These are phyloP conservation scores for Dendrocopos noguchii DNA, from an alignment of 2,113 vertebrate genomes.

Conservation along the genomic window DNA sequence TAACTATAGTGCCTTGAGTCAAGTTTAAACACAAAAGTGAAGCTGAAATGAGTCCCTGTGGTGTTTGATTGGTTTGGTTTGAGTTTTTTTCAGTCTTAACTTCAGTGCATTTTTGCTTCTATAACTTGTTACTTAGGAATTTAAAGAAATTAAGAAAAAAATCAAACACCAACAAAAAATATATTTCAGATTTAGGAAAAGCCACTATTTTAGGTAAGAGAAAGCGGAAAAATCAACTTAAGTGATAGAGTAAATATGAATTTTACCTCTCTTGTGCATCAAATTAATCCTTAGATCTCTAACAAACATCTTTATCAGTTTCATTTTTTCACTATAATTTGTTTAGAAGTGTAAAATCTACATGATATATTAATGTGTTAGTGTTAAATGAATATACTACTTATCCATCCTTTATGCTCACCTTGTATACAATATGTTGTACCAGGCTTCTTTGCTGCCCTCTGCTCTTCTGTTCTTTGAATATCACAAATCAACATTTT, in stretches of 20 bases:
- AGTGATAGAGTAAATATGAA: neutral
- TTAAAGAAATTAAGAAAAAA: neutral
- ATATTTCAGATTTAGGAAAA: neutral
- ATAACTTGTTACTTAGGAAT: neutral
- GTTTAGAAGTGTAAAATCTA: neutral
- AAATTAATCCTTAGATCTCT: neutral
- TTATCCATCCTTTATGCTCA: neutral
- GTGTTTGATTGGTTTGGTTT: too few relatives aligned
- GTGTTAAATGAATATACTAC: neutral
- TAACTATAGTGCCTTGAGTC: neutral
- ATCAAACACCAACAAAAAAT: neutral
- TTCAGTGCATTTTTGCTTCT: neutral
- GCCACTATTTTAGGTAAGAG: neutral
- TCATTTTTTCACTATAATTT: neutral
- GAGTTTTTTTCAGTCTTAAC: too few relatives aligned
- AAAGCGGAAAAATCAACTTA: neutral
- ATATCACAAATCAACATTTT: neutral
- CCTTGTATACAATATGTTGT: neutral
- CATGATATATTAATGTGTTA: neutral
- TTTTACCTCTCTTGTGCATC: neutral
- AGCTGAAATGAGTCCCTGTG: neutral
- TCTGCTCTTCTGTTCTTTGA: neutral
- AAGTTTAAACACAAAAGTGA: neutral
- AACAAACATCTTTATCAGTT: neutral
- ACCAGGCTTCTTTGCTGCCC: neutral